Conservation (phyloP, 2,888 invertebrate genomes). For the Agrochola macilenta region DNA sequence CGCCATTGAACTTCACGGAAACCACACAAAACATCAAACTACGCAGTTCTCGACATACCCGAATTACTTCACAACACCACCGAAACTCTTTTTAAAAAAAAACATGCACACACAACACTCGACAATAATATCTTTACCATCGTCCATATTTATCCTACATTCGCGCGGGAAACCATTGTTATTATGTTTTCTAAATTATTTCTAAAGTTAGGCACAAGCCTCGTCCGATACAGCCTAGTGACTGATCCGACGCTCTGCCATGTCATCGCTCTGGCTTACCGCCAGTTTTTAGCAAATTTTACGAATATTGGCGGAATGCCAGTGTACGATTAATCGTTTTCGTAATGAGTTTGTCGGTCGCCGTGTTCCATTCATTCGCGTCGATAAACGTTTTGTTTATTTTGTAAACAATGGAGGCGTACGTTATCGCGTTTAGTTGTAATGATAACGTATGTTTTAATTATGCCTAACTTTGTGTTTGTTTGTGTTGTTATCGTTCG, state of each 20-base stretch:
- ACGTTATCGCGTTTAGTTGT: conserved; percentile 73
- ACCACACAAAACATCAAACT: conserved; percentile 71
- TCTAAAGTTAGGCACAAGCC: conserved; percentile 71
- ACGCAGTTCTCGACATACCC: conserved; percentile 73
- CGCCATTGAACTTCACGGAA: conserved; percentile 80
- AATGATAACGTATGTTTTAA: conserved; percentile 63
- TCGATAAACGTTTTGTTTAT: conserved; percentile 80
- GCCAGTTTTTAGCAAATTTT: conserved; percentile 75
- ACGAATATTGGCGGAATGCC: conserved; percentile 78
- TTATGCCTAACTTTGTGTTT: conserved; percentile 51
- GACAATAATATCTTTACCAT: conserved; percentile 74
- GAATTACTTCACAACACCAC: conserved; percentile 58
- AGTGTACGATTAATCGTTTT: conserved; percentile 67
- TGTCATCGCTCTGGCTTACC: conserved; percentile 79
- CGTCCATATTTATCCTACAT: conserved; percentile 85
- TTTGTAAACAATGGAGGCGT: conserved; percentile 85
- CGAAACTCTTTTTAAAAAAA: conserved; percentile 56
- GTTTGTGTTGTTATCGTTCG: conserved; percentile 49
- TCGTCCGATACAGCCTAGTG: conserved; percentile 75
- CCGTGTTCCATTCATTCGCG: conserved; percentile 74
- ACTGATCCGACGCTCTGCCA: conserved; percentile 73
- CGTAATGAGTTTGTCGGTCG: conserved; percentile 64
- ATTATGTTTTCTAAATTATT: conserved; percentile 70
- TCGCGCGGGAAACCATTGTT: conserved; percentile 82
- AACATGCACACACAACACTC: conserved; percentile 75